Base-by-base conservation (phyloP, 2,888 invertebrate genomes). In the Scaptomyza parva region DNA sequence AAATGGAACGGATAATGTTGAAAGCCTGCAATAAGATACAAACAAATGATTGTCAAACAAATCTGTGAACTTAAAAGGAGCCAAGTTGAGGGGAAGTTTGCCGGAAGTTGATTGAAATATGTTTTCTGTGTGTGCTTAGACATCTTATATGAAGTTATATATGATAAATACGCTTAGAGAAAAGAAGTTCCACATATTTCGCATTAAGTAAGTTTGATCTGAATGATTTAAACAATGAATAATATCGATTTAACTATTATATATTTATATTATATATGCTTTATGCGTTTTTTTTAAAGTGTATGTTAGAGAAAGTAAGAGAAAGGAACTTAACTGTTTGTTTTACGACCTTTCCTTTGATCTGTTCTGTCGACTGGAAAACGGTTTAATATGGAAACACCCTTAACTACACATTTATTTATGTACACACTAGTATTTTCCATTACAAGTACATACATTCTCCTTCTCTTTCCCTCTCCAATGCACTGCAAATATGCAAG, bases 21-120 rank as follows among this genome's bases (percentile, higher is more conserved):
- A 53, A 68, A 45, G 39, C 45, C 14, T 45, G 69, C 75, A 71
- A 69, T 75, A 75, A 58, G 71, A 62, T 33, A 33, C 63, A 63
- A 72, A 74, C 51, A 66, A 60, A 58, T 73, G 45, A 39, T 39
- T 70, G 59, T 58, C 37, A 20, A 24, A 44, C 35, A 64, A 54
- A 64, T 60, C 51, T 45, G 41, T 37, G 52, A 44, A 59, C 43
- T 59, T 41, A 12, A 50, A 50, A 37, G 45, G 37, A n/a, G 17
- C 40, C 50, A 52, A 28, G 43, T 43, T 30, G 40, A 37, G 24
- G 4, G 18, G 24, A 24, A 47, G 30, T 17, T 14, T 8, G 8
- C 18, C n/a, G n/a, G n/a, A n/a, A n/a, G n/a, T 12, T 17, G 35
- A 58, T 51, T 41, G 8, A 55, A 45, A 50, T 65, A 18, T 47